A percentile compares a stretch with the other conserved stretches of the same genome.
Evolutionary conservation across 2,113 vertebrate genomes (phyloP).

Genomic region (Clupea harengus): DNA sequence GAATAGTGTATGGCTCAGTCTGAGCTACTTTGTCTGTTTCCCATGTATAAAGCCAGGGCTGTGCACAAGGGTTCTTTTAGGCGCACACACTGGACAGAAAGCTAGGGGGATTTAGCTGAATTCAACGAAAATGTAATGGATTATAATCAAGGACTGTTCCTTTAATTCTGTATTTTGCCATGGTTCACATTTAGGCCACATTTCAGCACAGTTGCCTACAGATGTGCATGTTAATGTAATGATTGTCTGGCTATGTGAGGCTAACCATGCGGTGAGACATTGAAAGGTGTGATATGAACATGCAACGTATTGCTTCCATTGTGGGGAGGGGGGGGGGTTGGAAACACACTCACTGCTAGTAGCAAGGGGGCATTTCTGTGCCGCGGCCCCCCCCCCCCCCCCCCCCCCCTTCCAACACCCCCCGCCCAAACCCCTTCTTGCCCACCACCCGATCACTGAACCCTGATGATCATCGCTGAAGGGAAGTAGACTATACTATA

Average conservation of each 20-base stretch:
- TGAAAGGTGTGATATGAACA: not conserved
- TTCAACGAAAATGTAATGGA: too few species aligned
- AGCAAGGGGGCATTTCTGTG: not conserved
- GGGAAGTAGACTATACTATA: slow-evolving; percentile 23
- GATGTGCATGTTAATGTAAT: not conserved
- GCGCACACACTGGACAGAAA: too few species aligned
- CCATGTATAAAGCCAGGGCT: too few species aligned
- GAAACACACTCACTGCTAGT: not conserved
- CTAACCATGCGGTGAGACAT: not conserved
- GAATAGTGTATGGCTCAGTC: too few species aligned
- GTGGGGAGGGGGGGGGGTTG: not conserved
- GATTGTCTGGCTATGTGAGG: not conserved
- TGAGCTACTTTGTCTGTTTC: too few species aligned
- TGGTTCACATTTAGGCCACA: not conserved
- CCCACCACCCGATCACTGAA: not conserved
- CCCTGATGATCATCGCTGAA: not conserved
- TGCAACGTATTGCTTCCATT: not conserved
- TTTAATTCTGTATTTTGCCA: not conserved
- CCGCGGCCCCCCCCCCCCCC: too few species aligned
- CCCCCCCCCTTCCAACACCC: not conserved
- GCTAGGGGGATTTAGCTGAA: too few species aligned
- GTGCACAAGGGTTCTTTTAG: too few species aligned
- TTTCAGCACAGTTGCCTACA: not conserved
- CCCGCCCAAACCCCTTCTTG: not conserved
- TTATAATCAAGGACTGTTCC: too few species aligned